Percentiles rank a stretch among this genome's conserved stretches.
These are phyloP conservation scores for Tychaedon coryphoeus DNA, from an alignment of 2,113 vertebrate species.

Conservation along the genomic window DNA sequence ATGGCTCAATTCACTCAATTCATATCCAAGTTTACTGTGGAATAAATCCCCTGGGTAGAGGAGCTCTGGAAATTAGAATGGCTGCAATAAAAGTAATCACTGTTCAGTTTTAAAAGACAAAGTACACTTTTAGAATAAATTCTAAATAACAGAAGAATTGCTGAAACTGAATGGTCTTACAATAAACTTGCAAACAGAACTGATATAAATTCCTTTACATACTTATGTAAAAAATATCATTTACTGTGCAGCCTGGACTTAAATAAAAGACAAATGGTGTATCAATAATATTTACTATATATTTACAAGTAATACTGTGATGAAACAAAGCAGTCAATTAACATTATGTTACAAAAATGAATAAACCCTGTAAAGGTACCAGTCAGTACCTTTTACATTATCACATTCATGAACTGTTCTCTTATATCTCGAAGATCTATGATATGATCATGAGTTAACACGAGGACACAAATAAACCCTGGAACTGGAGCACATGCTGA, in stretches of 20 bases:
- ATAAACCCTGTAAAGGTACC: slow-evolving; percentile 39
- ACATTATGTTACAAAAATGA: slow-evolving; percentile 52
- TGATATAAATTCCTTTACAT: neutral
- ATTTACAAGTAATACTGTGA: slow-evolving; percentile 77
- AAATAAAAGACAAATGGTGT: slow-evolving; percentile 58
- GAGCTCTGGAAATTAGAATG: neutral
- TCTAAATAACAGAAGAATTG: neutral
- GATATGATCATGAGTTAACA: neutral
- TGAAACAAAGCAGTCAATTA: slow-evolving; percentile 55
- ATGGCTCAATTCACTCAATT: neutral
- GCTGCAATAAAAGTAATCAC: neutral
- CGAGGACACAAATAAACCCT: neutral
- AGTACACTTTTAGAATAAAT: slow-evolving; percentile 49
- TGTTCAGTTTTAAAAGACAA: slow-evolving; percentile 2
- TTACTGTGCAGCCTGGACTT: slow-evolving; percentile 22
- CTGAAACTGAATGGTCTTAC: neutral
- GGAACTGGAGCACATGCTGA: neutral
- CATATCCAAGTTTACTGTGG: neutral
- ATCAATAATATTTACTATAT: slow-evolving; percentile 66
- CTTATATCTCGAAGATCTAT: neutral
- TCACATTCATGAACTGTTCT: slow-evolving; percentile 27
- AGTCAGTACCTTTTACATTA: slow-evolving; percentile 35
- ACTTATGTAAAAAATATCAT: neutral
- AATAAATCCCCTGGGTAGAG: neutral
- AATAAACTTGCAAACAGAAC: neutral